Base-by-base conservation (phyloP, 2,113 vertebrate genomes). In the Albula goreensis region DNA sequence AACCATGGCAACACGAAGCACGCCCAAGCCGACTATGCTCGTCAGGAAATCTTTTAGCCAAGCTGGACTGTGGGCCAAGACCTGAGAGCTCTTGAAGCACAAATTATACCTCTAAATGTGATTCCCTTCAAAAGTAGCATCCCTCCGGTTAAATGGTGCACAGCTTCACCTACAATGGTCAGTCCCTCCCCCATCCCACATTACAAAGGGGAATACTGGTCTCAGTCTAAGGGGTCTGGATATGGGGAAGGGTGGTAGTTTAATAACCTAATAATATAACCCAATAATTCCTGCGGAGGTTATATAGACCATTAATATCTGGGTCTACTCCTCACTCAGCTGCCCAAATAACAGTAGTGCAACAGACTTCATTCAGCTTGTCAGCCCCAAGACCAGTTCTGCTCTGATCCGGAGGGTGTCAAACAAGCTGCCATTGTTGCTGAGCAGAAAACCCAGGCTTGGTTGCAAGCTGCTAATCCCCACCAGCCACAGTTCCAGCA, bases 1-100 rank as follows among this genome's bases (percentile, higher is more conserved):
- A 83, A 85, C 89, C 88, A 86, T 89, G 77, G 89, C 79, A 89
- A 90, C 89, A 81, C 51, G 86, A 86, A 60, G 81, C 52, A 53
- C 31, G 25, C 17, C 13, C n/a, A 82, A 50, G 49, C 60, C 31
- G 82, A 49, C 82, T 83, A 8, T 11, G 74, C 57, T 50, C n/a
- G 31, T 84, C 82, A 25, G 78, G 80, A 80, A 78, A 83, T 82
- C 85, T 79, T 80, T 50, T 78, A 70, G 50, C 50, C 83, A 22
- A n/a, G 9, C 53, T 17, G 60, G 22, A 17, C 11, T 3, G 82
- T 51, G 50, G 48, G 48, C 13, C 50, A 5, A 13, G 10, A 50
- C 0, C 53, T 6, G 53, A 56, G 12, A 56, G 53, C 12, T 12
- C 53, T 2, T 56, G 53, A 56, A 12, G 2, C 53, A 12, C 53